A percentile compares a stretch with the other conserved stretches of the same genome.
Evolutionary conservation across 2,888 invertebrate species (phyloP).

Genomic region (Flexamia atlantica): DNA sequence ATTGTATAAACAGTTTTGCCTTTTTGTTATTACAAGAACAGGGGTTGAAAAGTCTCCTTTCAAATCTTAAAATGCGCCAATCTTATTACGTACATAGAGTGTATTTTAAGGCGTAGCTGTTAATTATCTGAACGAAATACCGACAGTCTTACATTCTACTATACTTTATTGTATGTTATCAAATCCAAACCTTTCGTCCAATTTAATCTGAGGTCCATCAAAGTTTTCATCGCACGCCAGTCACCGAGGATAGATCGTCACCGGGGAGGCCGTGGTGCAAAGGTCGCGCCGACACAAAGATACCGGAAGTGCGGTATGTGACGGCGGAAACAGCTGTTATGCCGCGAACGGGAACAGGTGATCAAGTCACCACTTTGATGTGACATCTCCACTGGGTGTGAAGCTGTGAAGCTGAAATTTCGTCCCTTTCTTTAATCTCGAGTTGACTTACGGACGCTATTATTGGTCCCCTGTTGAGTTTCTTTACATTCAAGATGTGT

Average conservation of each 20-base stretch:
- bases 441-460: constrained; percentile 10
- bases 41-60: too few relatives aligned
- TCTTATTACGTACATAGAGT: too few relatives aligned
- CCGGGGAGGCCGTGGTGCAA: constrained; percentile 29
- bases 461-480: background rate
- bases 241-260: background rate
- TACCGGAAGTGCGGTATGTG: constrained; percentile 30
- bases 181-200: too few relatives aligned
- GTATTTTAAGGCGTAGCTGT: too few relatives aligned
- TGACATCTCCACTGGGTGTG: constrained; percentile 21
- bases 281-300: constrained; percentile 26
- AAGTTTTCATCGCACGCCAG: too few relatives aligned
- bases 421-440: constrained; percentile 13
- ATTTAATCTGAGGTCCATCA: too few relatives aligned
- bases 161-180: too few relatives aligned
- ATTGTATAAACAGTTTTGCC: too few relatives aligned
- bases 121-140: too few relatives aligned
- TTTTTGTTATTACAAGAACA: too few relatives aligned
- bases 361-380: constrained; percentile 21
- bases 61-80: too few relatives aligned
- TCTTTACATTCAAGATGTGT: background rate
- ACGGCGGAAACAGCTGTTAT: constrained; percentile 29
- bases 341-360: constrained; percentile 39
- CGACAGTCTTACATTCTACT: too few relatives aligned
- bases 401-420: constrained; percentile 13